Base-by-base conservation (phyloP, 2,797 vertebrate genomes). In the Sandelia bainsii region DNA sequence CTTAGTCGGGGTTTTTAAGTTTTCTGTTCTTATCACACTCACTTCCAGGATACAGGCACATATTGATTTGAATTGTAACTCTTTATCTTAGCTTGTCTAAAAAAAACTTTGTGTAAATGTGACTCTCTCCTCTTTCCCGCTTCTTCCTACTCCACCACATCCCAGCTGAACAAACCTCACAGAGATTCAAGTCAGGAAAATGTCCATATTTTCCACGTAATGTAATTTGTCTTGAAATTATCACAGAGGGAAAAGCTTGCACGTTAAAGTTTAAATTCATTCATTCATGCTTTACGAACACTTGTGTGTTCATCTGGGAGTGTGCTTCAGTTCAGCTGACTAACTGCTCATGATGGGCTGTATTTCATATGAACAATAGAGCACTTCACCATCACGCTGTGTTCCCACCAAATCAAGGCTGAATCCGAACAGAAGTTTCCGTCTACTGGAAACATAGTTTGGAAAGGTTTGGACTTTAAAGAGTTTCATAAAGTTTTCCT, bases 401-500 rank as follows among this genome's bases (percentile, higher is more conserved):
- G 54, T 56, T 32, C 16, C n/a, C 58, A 17, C 40, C 19, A 52
- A 54, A 51, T 75, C 50, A 46, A 32, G 17, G n/a, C 50, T 20
- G 11, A 72, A 22, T 81, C 58, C 50, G 39, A 45, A 14, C 23
- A 37, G 42, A 68, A 5, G 17, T 29, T 67, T 62, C 48, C n/a
- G 63, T 19, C 67, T 45, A 20, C 44, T 40, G 49, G 25, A 51
- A 37, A 61, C 50, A 57, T 34, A 23, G 23, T 80, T 66, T 32
- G 27, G 53, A 53, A 67, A 27, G 20, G 54, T 57, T 68, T 53
- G 50, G 13, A 69, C 69, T 64, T 53, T 22, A 22, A 62, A 46
- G 46, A 13, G 19, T 70, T 85, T 75, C 53, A 66, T 71, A 50
- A 75, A 64, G 56, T 82, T 89, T 87, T 87, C 78, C 83, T 81